phyloP scores from a whole-genome alignment of 2,888 invertebrate species.

The Cinara cedri region DNA sequence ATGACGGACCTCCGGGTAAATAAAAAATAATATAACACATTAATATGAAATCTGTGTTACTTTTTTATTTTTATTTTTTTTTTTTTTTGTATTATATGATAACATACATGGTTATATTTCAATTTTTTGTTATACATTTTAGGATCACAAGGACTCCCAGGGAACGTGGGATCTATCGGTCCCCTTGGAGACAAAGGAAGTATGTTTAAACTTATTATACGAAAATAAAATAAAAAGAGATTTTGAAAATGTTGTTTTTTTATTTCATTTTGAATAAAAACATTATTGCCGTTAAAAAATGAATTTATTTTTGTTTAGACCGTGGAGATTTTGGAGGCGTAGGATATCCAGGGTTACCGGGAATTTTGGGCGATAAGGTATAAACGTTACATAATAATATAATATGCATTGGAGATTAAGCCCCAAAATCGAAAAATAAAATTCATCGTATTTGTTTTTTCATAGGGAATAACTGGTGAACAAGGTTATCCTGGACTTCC shows the following conservation, averaged over 20 bases:
- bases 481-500: conserved; percentile 56
- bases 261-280: not conserved
- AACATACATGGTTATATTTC: too few species aligned
- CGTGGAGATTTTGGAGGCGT: conserved; percentile 59
- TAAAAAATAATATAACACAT: conserved; percentile 19
- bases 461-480: conserved; percentile 56
- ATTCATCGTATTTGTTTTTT: not conserved
- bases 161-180: conserved; percentile 59
- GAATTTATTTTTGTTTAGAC: not conserved
- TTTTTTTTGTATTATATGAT: not conserved
- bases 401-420: too few species aligned
- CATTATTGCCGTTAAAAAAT: not conserved
- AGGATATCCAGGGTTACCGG: conserved; percentile 59
- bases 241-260: not conserved
- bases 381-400: not conserved
- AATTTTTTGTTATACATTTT: conserved; percentile 20
- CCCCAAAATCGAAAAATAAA: not conserved
- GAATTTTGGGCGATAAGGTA: conserved; percentile 55
- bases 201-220: conserved; percentile 30
- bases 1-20: conserved; percentile 58
- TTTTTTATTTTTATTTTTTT: not conserved
- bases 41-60: too few species aligned
- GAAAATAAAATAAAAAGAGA: not conserved
- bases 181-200: conserved; percentile 59
- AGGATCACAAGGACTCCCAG: conserved; percentile 50